A percentile compares a stretch with the other conserved stretches of the same genome.
These are phyloP conservation scores for Asbolus verrucosus DNA, from an alignment of 1,140 invertebrate species.

Conservation along the genomic window DNA sequence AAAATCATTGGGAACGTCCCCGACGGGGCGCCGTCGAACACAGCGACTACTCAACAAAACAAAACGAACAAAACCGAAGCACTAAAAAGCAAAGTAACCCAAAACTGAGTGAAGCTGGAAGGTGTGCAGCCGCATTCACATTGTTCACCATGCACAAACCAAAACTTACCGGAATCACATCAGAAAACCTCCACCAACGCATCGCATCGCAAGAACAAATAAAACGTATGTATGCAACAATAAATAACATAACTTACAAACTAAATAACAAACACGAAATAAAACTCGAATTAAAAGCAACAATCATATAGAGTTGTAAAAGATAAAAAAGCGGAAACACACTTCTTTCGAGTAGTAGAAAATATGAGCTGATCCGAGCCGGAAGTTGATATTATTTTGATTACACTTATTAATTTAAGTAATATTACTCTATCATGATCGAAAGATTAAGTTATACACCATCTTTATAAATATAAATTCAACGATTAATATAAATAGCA, in stretches of 20 bases:
- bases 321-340: constrained; percentile 32
- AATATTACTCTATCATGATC: background rate
- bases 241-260: constrained; percentile 41
- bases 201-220: constrained; percentile 55
- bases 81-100: constrained; percentile 16
- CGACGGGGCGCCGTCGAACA: background rate
- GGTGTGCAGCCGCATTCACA: constrained; percentile 10
- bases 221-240: constrained; percentile 50
- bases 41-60: constrained; percentile 15
- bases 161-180: constrained; percentile 54
- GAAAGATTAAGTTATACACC: constrained; percentile 8
- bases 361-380: constrained; percentile 14
- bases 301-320: constrained; percentile 19
- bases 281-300: constrained; percentile 32
- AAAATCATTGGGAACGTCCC: background rate
- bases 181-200: constrained; percentile 59
- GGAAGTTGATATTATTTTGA: too few species aligned
- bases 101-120: constrained; percentile 25
- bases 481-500: constrained; percentile 29
- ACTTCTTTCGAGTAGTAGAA: background rate
- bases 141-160: constrained; percentile 44
- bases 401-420: constrained; percentile 20
- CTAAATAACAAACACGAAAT: constrained; percentile 41
- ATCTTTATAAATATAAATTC: constrained; percentile 16
- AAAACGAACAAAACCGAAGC: constrained; percentile 10